Conservation (phyloP, 2,113 vertebrate species). For the Alethe diademata region DNA sequence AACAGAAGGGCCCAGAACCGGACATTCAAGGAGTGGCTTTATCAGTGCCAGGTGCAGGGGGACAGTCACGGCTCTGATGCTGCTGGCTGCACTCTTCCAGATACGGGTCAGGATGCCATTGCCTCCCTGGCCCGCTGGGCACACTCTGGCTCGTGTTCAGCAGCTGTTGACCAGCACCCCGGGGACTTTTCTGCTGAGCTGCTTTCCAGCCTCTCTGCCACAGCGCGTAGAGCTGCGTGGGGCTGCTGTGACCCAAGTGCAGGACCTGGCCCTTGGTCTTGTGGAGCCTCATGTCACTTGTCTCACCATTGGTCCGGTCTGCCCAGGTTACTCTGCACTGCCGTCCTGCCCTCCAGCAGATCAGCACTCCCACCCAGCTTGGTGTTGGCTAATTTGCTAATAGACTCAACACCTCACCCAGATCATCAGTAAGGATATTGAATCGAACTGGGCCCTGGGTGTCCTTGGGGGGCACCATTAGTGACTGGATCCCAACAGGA, state of each 20-base stretch:
- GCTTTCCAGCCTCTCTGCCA: background rate
- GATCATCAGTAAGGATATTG: background rate
- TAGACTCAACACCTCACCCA: background rate
- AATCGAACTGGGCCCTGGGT: accelerated
- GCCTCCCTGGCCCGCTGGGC: background rate
- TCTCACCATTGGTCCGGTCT: background rate
- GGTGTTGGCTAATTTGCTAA: background rate
- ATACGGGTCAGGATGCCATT: too few relatives aligned
- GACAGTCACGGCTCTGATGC: background rate
- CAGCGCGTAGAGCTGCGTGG: accelerated
- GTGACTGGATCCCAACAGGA: background rate
- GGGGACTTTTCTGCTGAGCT: background rate
- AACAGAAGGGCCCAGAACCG: background rate
- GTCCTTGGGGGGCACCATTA: background rate
- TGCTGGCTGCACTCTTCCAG: background rate
- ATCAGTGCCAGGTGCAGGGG: background rate
- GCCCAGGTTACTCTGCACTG: background rate
- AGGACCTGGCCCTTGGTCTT: background rate
- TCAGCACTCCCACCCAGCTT: background rate
- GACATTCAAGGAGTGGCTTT: background rate
- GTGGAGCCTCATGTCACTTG: background rate
- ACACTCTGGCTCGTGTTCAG: background rate
- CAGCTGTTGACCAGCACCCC: accelerated
- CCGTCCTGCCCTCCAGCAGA: background rate
- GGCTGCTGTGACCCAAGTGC: background rate